These are phyloP conservation scores for Copsychus sechellarum DNA, from an alignment of 2,113 vertebrate genomes.

Conservation along the genomic window DNA sequence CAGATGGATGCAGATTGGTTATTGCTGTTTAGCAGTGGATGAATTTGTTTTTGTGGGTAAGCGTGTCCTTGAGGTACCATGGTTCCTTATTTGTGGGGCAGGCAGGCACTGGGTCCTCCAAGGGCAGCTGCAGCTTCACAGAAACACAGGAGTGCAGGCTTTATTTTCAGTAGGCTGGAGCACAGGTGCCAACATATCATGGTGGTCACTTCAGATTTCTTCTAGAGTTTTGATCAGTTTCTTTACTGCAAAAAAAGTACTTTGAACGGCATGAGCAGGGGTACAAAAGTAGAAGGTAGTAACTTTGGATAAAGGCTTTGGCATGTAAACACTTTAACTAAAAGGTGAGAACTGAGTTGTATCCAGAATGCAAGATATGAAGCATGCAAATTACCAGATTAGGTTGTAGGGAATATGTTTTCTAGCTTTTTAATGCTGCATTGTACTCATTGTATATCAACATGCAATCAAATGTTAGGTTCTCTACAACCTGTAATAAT, in stretches of 20 bases:
- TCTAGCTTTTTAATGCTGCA: background rate
- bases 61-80: rapidly evolving
- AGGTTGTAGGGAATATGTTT: background rate
- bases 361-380: background rate
- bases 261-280: background rate
- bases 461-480: background rate
- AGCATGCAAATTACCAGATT: background rate
- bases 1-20: background rate
- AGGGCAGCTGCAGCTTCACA: background rate
- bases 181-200: background rate
- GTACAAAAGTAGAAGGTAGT: background rate
- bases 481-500: background rate
- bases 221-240: background rate
- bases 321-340: background rate
- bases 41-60: background rate
- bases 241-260: background rate
- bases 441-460: background rate
- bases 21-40: background rate
- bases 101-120: background rate
- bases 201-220: background rate
- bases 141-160: background rate
- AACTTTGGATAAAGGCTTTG: background rate
- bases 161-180: background rate
- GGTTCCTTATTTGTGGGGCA: background rate
- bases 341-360: background rate